phyloP scores from a whole-genome alignment of 64 coral and sea anemone species.

The Astreopora myriophthalma region DNA sequence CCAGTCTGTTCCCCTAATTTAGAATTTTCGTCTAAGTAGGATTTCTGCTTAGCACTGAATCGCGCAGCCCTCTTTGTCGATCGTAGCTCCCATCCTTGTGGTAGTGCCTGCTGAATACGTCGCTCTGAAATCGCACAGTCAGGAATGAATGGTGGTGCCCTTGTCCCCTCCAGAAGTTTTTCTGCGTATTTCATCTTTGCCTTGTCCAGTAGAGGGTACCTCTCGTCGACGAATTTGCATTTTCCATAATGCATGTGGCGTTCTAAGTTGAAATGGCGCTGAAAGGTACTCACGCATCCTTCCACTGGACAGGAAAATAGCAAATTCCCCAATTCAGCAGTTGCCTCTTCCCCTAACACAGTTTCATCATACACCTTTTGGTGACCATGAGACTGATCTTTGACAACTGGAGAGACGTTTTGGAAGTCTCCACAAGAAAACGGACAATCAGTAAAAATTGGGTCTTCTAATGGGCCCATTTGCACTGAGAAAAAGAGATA shows the following conservation, averaged over 20 bases:
- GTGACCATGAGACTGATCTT: not conserved
- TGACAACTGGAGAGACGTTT: not conserved
- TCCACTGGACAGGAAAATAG: conserved; percentile 61
- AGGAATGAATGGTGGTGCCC: conserved; percentile 7
- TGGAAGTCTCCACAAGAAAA: not conserved
- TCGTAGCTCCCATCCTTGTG: conserved; percentile 42
- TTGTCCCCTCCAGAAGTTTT: conserved; percentile 30
- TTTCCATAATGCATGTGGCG: conserved; percentile 54
- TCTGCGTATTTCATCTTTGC: conserved; percentile 42
- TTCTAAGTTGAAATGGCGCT: conserved; percentile 30
- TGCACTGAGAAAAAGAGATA: not conserved
- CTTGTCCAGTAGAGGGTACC: conserved; percentile 17
- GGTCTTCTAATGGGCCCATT: not conserved
- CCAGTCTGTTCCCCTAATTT: conserved; percentile 55
- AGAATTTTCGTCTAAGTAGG: conserved; percentile 74
- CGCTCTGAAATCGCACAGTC: not conserved
- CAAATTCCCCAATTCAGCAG: not conserved
- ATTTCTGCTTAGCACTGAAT: conserved; percentile 58
- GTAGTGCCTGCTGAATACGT: not conserved
- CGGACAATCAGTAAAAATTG: not conserved
- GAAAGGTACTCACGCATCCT: conserved; percentile 50
- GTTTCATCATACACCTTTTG: not conserved
- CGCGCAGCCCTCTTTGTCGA: conserved; percentile 8
- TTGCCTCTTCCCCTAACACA: not conserved
- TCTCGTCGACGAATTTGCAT: conserved; percentile 36